Percentiles rank a stretch among this genome's conserved stretches.
phyloP scores from a whole-genome alignment of 2,888 invertebrate species.

The Chrysodeixis includens region DNA sequence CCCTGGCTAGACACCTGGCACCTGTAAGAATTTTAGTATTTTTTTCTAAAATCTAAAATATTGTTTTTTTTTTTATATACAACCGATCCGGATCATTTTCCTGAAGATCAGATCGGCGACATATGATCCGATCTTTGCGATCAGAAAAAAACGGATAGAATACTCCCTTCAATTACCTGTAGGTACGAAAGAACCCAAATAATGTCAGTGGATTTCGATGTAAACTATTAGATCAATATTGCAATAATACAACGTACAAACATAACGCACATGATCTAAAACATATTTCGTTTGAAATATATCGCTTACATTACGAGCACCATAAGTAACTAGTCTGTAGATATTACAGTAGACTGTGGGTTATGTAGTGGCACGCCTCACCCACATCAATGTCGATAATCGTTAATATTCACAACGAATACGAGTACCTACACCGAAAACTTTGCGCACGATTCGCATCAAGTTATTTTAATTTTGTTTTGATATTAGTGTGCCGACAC shows the following conservation, averaged over 20 bases:
- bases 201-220: background rate
- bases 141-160: too few relatives aligned
- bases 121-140: too few relatives aligned
- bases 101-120: too few relatives aligned
- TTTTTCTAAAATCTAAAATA: too few relatives aligned
- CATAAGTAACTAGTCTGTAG: background rate
- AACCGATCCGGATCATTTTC: too few relatives aligned
- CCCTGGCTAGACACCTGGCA: too few relatives aligned
- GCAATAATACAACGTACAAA: background rate
- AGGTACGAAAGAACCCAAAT: too few relatives aligned
- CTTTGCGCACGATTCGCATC: slow-evolving; percentile 7
- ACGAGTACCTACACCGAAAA: too few relatives aligned
- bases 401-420: slow-evolving; percentile 4
- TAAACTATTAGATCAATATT: background rate
- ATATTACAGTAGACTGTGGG: too few relatives aligned
- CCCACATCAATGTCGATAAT: slow-evolving; percentile 1
- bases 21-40: too few relatives aligned
- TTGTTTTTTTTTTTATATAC: too few relatives aligned
- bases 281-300: background rate
- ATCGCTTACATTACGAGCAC: background rate
- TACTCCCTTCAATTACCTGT: too few relatives aligned
- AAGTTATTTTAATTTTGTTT: slow-evolving; percentile 8
- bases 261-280: background rate
- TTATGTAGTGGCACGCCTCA: background rate
- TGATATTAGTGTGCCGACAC: slow-evolving; percentile 3